Evolutionary conservation across 2,888 invertebrate species (phyloP), one percentile per base, ranked within the genome.

Genomic region (Acrocyrtus sp.): DNA sequence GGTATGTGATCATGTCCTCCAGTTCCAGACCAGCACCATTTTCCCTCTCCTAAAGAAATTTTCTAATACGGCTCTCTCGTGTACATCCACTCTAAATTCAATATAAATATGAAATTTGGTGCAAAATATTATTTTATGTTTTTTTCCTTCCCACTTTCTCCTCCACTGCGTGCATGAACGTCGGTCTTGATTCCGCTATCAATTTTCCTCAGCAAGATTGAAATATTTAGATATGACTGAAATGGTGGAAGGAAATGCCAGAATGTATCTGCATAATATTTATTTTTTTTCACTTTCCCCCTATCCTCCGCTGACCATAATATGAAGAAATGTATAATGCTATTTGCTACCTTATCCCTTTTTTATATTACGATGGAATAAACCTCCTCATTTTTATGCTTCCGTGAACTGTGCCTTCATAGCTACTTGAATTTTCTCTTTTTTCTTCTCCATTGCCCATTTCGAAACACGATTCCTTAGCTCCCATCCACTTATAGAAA

Each of bases 401-500:
- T 57, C 34, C 10, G 17, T 63, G 62, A 62, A 48, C 61, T 15
- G 53, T 53, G 39, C 51, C 34, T n/a, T 51, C 27, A 34, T 66
- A 57, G 45, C 62, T n/a, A 72, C 68, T 75, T 58, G 63, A 58
- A 63, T 63, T 60, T 68, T 47, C 45, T 24, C 60, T 48, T 26
- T 66, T 76, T 73, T 62, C 69, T n/a, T n/a, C 75, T 77, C 67
- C 75, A 77, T 75, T 73, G 75, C 75, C 77, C 67, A 72, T 69
- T 76, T 72, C 54, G 69, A 73, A 73, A 67, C 67, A 8, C 39
- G 50, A 15, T 12, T 54, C 39, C 21, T 19, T 54, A 26, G n/a
- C 34, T 34, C 19, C 27, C 26, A 51, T 24, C 26, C n/a, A n/a
- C n/a, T n/a, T n/a, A n/a, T n/a, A n/a, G n/a, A n/a, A n/a, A n/a